Conservation (phyloP, 2,888 invertebrate genomes). For the Caenorhabditis drosophilae region DNA sequence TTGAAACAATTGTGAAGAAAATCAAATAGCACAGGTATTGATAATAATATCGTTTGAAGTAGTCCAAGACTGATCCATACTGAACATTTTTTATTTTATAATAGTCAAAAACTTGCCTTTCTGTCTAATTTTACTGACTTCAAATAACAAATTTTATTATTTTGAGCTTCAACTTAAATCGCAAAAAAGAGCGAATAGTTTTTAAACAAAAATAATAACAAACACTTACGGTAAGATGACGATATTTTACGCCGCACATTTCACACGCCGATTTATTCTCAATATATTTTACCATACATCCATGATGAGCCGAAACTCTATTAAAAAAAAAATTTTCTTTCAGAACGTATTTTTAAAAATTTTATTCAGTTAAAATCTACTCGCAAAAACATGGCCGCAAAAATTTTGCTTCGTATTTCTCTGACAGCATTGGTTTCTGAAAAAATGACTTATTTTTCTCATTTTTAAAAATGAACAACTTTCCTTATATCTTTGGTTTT, state of each 20-base stretch:
- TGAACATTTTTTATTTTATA: too few relatives aligned
- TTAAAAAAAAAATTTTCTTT: not conserved
- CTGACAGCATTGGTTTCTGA: conserved; percentile 7
- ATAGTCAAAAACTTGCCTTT: too few relatives aligned
- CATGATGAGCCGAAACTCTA: conserved; percentile 17
- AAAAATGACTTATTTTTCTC: not conserved
- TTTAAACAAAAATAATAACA: not conserved
- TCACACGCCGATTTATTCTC: conserved; percentile 13
- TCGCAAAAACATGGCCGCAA: conserved; percentile 26
- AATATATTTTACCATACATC: conserved; percentile 18
- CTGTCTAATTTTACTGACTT: too few relatives aligned
- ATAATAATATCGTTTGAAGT: conserved; percentile 16
- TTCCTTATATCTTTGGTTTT: not conserved
- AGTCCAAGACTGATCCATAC: conserved; percentile 21
- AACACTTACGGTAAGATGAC: not conserved
- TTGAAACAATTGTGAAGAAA: conserved; percentile 5
- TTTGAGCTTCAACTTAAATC: too few relatives aligned
- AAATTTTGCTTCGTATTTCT: conserved; percentile 13
- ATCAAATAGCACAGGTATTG: conserved; percentile 14
- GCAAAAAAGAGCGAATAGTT: too few relatives aligned
- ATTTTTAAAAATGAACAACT: not conserved
- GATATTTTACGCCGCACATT: conserved; percentile 22
- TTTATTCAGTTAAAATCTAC: not conserved
- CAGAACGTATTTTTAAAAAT: too few relatives aligned
- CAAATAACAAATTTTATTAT: too few relatives aligned